These are phyloP conservation scores for Drosophila yakuba DNA, from an alignment of 1,140 invertebrate species.

Conservation along the genomic window DNA sequence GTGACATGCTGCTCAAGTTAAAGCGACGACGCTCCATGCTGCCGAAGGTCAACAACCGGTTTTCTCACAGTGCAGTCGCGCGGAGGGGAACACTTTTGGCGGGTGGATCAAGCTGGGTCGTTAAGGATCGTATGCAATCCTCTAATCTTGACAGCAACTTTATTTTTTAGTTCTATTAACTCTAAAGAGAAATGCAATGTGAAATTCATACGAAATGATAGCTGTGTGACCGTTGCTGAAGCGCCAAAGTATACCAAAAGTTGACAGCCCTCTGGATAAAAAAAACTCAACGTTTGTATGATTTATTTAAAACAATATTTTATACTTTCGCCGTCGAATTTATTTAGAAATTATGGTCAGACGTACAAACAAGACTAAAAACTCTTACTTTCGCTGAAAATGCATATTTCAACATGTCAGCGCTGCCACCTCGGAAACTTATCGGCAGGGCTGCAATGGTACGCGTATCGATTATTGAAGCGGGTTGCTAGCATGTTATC, in stretches of 20 bases:
- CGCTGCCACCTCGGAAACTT: background rate
- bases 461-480: background rate
- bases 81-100: too few relatives aligned
- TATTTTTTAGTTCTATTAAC: background rate
- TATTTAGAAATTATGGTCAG: too few relatives aligned
- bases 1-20: conserved; percentile 56
- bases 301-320: too few relatives aligned
- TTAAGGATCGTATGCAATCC: background rate
- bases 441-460: background rate
- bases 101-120: conserved; percentile 1
- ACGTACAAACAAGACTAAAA: too few relatives aligned
- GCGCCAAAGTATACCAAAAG: conserved; percentile 29
- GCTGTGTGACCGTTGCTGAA: conserved; percentile 14
- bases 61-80: background rate
- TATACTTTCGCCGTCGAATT: too few relatives aligned
- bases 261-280: too few relatives aligned
- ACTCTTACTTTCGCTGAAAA: background rate
- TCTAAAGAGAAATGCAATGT: background rate
- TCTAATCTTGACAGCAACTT: background rate
- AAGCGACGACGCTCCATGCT: conserved; percentile 70
- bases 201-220: conserved; percentile 22
- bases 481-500: too few relatives aligned
- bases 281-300: background rate
- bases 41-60: conserved; percentile 22
- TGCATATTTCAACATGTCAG: background rate